Evolutionary conservation across 2,797 vertebrate genomes (phyloP).

Genomic region (Helicolenus hilgendorfi): DNA sequence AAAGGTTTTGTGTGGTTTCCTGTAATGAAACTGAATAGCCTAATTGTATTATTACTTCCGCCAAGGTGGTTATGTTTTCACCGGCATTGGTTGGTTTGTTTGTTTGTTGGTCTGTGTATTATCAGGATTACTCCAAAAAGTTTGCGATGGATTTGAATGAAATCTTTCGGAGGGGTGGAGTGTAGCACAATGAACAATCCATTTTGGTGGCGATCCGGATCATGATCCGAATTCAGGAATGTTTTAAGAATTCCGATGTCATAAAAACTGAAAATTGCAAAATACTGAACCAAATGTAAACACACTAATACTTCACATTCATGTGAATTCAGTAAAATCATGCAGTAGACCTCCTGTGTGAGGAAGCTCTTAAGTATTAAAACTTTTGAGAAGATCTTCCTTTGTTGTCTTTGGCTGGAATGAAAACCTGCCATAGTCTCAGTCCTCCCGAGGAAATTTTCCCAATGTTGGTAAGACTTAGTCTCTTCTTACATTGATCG

Average conservation of each 20-base stretch:
- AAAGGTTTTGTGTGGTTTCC: not conserved
- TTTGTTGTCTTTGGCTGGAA: not conserved
- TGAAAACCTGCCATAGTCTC: not conserved
- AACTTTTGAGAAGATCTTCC: not conserved
- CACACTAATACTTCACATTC: not conserved
- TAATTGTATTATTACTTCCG: not conserved
- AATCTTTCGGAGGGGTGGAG: accelerated
- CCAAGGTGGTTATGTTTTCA: too few species aligned
- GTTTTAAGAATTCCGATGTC: accelerated
- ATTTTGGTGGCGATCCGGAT: too few species aligned
- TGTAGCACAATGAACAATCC: too few species aligned
- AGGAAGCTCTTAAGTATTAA: not conserved
- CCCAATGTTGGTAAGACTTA: not conserved
- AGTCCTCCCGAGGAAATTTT: not conserved
- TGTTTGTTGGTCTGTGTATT: too few species aligned
- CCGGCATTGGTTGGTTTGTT: too few species aligned
- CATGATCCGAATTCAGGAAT: too few species aligned
- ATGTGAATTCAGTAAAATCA: not conserved
- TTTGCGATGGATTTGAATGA: too few species aligned
- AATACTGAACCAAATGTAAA: not conserved
- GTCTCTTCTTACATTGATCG: not conserved
- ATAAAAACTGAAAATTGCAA: not conserved
- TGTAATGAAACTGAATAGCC: not conserved
- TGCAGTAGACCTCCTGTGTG: not conserved
- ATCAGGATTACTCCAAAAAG: too few species aligned